Conservation (phyloP, 23 tunicate genomes). For the Trididemnum miniatum region DNA sequence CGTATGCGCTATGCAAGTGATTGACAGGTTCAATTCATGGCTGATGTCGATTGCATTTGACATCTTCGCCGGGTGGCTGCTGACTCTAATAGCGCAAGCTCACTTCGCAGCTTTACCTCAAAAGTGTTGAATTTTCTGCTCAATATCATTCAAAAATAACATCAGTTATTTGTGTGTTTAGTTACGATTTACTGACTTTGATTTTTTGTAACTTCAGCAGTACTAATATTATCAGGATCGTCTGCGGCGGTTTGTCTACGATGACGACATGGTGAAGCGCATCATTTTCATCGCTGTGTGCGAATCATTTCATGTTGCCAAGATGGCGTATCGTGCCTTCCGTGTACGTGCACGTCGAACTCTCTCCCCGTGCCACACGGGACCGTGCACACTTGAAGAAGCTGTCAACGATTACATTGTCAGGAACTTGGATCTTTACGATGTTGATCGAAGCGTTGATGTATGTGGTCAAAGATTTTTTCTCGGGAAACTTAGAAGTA, state of each 20-base stretch:
- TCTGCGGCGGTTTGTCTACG: slow-evolving; percentile 86
- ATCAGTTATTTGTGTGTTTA: no score
- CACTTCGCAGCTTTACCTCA: not conserved
- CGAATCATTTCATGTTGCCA: slow-evolving; percentile 93
- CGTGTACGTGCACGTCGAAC: slow-evolving; percentile 81
- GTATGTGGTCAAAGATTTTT: slow-evolving; percentile 42
- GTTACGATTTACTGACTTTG: no score
- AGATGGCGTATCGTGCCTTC: slow-evolving; percentile 93
- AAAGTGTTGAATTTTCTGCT: no score
- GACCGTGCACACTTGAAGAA: slow-evolving; percentile 81
- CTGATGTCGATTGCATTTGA: no score
- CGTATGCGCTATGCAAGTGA: no score
- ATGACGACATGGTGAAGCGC: slow-evolving; percentile 96
- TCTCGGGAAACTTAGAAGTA: no score
- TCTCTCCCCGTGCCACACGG: slow-evolving; percentile 83
- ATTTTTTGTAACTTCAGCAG: no score
- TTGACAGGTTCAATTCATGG: not conserved
- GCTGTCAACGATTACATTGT: slow-evolving; percentile 98
- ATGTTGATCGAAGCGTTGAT: slow-evolving; percentile 94
- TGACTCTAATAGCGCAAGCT: no score
- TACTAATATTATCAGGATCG: slow-evolving; percentile 83
- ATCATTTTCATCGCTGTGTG: slow-evolving; percentile 88
- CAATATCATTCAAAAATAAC: no score
- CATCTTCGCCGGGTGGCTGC: no score
- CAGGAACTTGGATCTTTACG: slow-evolving; percentile 92